Evolutionary conservation across 2,113 vertebrate species (phyloP).

Genomic region (Eurypyga helias): DNA sequence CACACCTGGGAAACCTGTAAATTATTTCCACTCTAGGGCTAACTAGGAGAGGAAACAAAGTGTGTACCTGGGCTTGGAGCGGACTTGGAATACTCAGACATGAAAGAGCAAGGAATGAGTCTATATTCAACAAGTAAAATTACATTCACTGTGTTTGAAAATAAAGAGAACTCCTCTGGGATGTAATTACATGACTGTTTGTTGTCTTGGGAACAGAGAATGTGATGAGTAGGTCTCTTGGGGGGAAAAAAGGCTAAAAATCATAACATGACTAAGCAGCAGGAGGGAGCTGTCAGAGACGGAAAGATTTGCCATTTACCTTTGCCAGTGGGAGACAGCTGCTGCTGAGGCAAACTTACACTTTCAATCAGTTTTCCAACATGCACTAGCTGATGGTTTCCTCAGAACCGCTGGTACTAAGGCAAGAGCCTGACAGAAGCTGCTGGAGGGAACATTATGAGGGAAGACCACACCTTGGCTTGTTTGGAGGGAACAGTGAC

Average conservation of each 20-base stretch:
- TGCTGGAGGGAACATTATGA: not conserved
- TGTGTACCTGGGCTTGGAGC: not conserved
- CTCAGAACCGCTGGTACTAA: not conserved
- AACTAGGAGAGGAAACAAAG: not conserved
- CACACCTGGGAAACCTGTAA: not conserved
- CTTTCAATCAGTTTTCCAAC: not conserved
- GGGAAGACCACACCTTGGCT: not conserved
- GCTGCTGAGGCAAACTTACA: not conserved
- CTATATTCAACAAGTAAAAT: constrained; percentile 41
- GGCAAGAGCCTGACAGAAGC: not conserved
- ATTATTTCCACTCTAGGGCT: not conserved
- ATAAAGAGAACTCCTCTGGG: not conserved
- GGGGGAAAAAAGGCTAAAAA: not conserved
- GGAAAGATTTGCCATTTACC: not conserved
- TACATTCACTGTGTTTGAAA: not conserved
- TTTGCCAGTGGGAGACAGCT: not conserved
- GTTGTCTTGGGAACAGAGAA: not conserved
- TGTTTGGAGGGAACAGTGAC: not conserved
- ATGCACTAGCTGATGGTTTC: not conserved
- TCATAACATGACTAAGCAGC: not conserved
- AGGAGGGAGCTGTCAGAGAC: not conserved
- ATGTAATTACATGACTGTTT: constrained; percentile 36
- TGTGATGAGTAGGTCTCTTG: not conserved
- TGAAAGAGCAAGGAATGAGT: constrained; percentile 1
- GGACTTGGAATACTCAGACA: not conserved